Conservation (phyloP, 2,888 invertebrate species). For the Leptinotarsa peninsularis region DNA sequence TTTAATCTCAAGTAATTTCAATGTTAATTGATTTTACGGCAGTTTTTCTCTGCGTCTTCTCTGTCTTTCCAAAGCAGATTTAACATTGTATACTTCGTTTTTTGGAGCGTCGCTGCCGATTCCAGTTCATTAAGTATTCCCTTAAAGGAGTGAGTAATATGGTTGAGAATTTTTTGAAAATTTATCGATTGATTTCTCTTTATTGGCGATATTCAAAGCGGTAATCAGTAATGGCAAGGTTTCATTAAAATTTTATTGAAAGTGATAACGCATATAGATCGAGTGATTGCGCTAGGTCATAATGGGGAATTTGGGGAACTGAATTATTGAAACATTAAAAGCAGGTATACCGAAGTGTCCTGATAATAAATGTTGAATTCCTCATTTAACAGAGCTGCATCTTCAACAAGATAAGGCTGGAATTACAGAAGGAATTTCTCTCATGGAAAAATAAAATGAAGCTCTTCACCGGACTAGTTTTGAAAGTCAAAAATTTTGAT, state of each 20-base stretch:
- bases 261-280: constrained; percentile 1
- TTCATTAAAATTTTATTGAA: constrained; percentile 13
- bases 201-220: background rate
- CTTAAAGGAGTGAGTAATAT: constrained; percentile 19
- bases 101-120: constrained; percentile 3
- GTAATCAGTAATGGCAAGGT: background rate
- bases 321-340: constrained; percentile 13
- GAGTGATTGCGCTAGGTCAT: background rate
- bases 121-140: constrained; percentile 24
- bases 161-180: constrained; percentile 3
- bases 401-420: background rate
- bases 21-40: constrained; percentile 64
- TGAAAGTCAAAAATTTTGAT: too few relatives aligned
- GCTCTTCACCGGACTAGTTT: too few relatives aligned
- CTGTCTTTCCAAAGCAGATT: constrained; percentile 24
- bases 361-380: background rate
- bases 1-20: constrained; percentile 64
- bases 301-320: background rate
- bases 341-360: background rate
- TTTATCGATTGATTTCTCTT: constrained; percentile 16
- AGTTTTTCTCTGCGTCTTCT: constrained; percentile 24
- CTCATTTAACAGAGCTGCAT: background rate
- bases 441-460: too few relatives aligned
- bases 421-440: too few relatives aligned
- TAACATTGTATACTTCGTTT: constrained; percentile 17